Base-by-base conservation (phyloP, 2,888 invertebrate genomes). In the Brachypterus glaber region DNA sequence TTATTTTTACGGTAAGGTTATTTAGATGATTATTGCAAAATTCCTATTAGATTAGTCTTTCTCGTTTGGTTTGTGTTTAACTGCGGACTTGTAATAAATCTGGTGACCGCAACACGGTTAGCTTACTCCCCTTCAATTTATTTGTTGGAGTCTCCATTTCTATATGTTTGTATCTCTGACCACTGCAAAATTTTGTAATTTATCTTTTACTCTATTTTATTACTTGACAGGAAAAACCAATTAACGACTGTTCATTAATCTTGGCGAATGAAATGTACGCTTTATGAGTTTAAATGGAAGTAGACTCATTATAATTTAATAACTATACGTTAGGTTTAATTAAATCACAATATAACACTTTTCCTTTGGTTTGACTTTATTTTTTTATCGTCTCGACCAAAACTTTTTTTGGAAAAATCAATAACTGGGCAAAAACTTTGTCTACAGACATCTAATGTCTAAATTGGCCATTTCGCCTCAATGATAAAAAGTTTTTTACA, bases 11-110 rank as follows among this genome's bases (percentile, higher is more conserved):
- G 27, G 4, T 5, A 5, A 27, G 27, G 27, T 27, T 9, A 5
- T 11, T 11, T 13, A 13, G 12, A 27, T 27, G 27, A 27, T 27
- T 27, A 27, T 27, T 27, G 27, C 12, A 27, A 27, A 27, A 27
- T 27, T 27, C 27, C 27, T 11, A 13, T 27, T 27, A 27, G 27
- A 27, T 27, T 27, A 27, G 27, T 27, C 27, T 27, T 27, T 27
- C 27, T 13, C 11, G 7, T 27, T 27, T 27, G 27, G 27, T 5
- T 27, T 27, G 12, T 13, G 27, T 27, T 27, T 11, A 11, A 27
- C 52, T 56, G 53, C 52, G 54, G 54, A 59, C 59, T 58, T 51
- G 55, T 52, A 56, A 61, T 62, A 62, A 62, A 62, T 62, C 62
- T 59, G 54, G 43, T 47, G 54, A 59, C 62, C 62, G 50, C 60